Base-by-base conservation (phyloP, 2,888 invertebrate genomes). In the Unio delphinus region DNA sequence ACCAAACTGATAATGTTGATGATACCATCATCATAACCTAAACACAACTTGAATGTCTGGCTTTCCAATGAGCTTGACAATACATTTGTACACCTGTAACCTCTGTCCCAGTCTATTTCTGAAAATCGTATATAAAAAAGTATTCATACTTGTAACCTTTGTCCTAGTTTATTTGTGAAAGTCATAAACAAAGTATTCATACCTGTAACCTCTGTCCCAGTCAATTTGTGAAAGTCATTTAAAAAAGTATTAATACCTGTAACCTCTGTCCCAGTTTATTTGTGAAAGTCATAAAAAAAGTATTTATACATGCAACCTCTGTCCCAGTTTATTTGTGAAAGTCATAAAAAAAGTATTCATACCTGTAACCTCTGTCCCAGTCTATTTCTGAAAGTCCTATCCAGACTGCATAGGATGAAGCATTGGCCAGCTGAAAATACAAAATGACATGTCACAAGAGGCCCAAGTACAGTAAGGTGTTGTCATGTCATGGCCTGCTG, bases 351-450 rank as follows among this genome's bases (percentile, higher is more conserved):
- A 28, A 28, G 23, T 34, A 65, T 59, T 62, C 69, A 68, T 71
- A 84, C 84, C 68, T 75, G 72, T 80, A 80, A 17, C 83, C 83
- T 55, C 65, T 61, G n/a, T 72, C 75, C 30, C 70, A 61, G 61
- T 83, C 79, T 55, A 83, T 65, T 58, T 81, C 80, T 80, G 75
- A 82, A 28, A 83, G 72, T 0, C 85, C 85, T 62, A 81, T 82
- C 85, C 85, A 85, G 1, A 80, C 67, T 26, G 62, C n/a, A 18
- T 61, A 20, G 0, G 65, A 55, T 18, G 78, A 68, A 1, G 70
- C 28, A 55, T 79, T 78, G 15, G 64, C 59, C 18, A 79, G 54
- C 81, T 79, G 66, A 68, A 73, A 72, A 23, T 55, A 58, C 18
- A 23, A 26, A 59, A 55, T 30, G 20, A 57, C 57, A 55, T 34